Evolutionary conservation across 2,797 vertebrate genomes (phyloP).

Genomic region (Cryptoprocta ferox): DNA sequence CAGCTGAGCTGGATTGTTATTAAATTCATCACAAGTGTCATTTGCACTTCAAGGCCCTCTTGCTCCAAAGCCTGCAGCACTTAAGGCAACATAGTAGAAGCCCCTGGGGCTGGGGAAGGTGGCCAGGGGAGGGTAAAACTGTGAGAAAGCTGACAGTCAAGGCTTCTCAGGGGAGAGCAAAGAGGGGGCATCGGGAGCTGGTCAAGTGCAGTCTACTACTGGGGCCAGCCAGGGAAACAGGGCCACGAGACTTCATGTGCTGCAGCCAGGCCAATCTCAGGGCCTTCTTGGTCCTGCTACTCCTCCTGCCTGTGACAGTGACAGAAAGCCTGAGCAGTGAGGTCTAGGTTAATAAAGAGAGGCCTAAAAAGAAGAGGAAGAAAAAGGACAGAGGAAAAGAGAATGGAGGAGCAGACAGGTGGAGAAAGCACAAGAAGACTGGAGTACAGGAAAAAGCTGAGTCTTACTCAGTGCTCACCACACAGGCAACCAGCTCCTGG

Average conservation of each 20-base stretch:
- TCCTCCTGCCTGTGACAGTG: not conserved
- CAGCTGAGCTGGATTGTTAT: slow-evolving; percentile 55
- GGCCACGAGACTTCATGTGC: not conserved
- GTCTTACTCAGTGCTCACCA: not conserved
- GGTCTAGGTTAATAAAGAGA: slow-evolving; percentile 47
- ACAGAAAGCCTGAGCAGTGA: slow-evolving; percentile 10
- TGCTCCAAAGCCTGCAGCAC: slow-evolving; percentile 61
- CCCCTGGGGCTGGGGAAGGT: slow-evolving; percentile 35
- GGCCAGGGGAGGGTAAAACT: not conserved
- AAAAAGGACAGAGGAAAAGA: not conserved
- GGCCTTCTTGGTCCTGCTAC: not conserved
- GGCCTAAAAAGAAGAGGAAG: not conserved
- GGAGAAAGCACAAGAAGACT: not conserved
- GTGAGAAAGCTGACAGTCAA: slow-evolving; percentile 24
- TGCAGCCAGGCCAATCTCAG: slow-evolving; percentile 2
- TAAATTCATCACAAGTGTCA: slow-evolving; percentile 77
- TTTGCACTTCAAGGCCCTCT: slow-evolving; percentile 77
- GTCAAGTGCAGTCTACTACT: slow-evolving; percentile 45
- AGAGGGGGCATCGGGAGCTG: not conserved
- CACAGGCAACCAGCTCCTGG: not conserved
- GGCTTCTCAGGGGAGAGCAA: not conserved
- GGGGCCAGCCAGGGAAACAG: not conserved
- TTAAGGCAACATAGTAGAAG: slow-evolving; percentile 62
- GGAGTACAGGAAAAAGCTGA: not conserved
- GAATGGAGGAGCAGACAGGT: not conserved